Evolutionary conservation across 1,140 invertebrate species (phyloP).

Genomic region (Homarus americanus): DNA sequence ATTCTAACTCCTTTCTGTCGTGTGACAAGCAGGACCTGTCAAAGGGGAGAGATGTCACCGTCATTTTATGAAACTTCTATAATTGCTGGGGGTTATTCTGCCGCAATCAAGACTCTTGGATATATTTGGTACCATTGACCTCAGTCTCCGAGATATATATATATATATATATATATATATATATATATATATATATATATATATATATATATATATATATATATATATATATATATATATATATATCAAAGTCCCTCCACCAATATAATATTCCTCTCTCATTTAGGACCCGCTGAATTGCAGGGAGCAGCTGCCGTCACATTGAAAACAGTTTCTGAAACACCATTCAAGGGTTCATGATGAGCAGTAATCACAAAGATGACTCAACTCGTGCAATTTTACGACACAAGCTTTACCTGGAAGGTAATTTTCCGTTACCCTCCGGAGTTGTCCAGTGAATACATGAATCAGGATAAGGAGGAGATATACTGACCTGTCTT

Average conservation of each 20-base stretch:
- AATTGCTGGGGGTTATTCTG: conserved; percentile 13
- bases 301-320: neutral
- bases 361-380: neutral
- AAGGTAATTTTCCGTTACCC: too few species aligned
- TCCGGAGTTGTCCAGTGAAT: too few species aligned
- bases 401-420: neutral
- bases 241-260: conserved; percentile 27
- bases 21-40: conserved; percentile 23
- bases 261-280: conserved; percentile 39
- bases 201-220: conserved; percentile 6
- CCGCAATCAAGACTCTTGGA: conserved; percentile 10
- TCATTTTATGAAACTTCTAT: conserved; percentile 20
- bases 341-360: neutral
- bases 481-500: too few species aligned
- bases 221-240: conserved; percentile 25
- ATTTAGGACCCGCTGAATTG: conserved; percentile 15
- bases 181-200: conserved; percentile 1
- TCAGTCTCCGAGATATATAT: conserved; percentile 8
- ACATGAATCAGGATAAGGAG: too few species aligned
- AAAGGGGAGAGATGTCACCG: neutral
- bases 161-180: conserved; percentile 49
- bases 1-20: conserved; percentile 40
- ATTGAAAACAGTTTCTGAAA: neutral
- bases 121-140: conserved; percentile 24
- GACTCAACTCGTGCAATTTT: neutral